Base-by-base conservation (phyloP, 2,797 vertebrate species). In the Glyptemys insculpta region DNA sequence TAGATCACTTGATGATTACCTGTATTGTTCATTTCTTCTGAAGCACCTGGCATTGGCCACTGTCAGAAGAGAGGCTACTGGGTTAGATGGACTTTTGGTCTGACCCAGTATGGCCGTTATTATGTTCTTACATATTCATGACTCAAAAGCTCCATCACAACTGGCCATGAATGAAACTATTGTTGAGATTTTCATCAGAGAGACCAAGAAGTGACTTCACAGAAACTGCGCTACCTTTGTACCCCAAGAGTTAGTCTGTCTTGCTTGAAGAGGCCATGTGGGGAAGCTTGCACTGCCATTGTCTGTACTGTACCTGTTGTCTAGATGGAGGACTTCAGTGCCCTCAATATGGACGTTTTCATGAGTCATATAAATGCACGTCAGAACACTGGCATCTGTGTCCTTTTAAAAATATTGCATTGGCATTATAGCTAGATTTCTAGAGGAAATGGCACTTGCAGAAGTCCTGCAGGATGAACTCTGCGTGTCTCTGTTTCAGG, bases 231-330 rank as follows among this genome's bases (percentile, higher is more conserved):
- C 4, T 85, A 2, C 76, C 86, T 12, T 65, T 57, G 23, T 9
- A 87, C 2, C 2, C 16, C 8, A 79, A 47, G 50, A 76, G n/a
- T n/a, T n/a, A n/a, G n/a, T n/a, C n/a, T n/a, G n/a, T n/a, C n/a
- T n/a, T n/a, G n/a, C n/a, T n/a, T n/a, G n/a, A n/a, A n/a, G n/a
- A n/a, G n/a, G n/a, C n/a, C n/a, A n/a, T n/a, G n/a, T n/a, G 34
- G 49, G 3, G 2, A 21, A n/a, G 7, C 6, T 57, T 37, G 15
- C 4, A 10, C 80, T 5, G 27, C 41, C 15, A 0, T 65, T 85
- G 19, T 25, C 65, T 4, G 52, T 68, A 49, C 52, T 85, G 5
- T 87, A 82, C 10, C 1, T 83, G 27, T 50, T 56, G 54, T 53
- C 15, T 4, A 81, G 89, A 81, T 72, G 21, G 68, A 6, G 37